Percentiles rank a stretch among this genome's conserved stretches.
Evolutionary conservation across 2,113 vertebrate genomes (phyloP).

Genomic region (Antidorcas marsupialis): DNA sequence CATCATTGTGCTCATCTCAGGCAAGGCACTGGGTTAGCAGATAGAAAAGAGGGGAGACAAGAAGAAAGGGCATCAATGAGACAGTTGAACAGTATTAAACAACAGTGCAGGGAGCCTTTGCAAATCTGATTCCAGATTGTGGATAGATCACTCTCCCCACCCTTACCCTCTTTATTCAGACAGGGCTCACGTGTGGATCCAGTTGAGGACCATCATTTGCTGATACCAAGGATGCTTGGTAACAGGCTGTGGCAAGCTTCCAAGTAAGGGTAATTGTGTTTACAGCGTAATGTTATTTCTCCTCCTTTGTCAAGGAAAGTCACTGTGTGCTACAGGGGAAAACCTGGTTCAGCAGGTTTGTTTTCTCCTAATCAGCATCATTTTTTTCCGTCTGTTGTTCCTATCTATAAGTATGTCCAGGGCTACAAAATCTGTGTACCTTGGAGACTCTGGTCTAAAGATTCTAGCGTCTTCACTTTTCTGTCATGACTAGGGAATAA

Average conservation of each 20-base stretch:
- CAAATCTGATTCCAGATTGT: background rate
- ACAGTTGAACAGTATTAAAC: background rate
- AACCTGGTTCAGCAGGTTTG: constrained; percentile 25
- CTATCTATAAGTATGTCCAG: constrained; percentile 32
- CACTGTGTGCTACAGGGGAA: constrained; percentile 14
- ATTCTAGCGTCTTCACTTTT: background rate
- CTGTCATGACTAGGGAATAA: background rate
- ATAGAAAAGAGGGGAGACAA: constrained; percentile 30
- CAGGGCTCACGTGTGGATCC: constrained; percentile 57
- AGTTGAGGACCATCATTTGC: constrained; percentile 49
- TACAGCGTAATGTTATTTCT: background rate
- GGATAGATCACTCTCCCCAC: background rate
- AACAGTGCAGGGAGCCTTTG: constrained; percentile 33
- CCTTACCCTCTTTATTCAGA: constrained; percentile 5
- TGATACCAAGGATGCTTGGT: constrained; percentile 52
- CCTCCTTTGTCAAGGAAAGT: background rate
- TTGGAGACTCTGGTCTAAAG: background rate
- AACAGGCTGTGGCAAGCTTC: background rate
- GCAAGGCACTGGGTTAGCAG: constrained; percentile 75
- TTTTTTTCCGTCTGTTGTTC: constrained; percentile 52
- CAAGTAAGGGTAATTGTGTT: constrained; percentile 23
- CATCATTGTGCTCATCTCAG: constrained; percentile 36
- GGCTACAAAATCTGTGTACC: background rate
- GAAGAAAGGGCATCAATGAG: constrained; percentile 15
- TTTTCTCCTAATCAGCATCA: constrained; percentile 65